Conservation (phyloP, 2,797 vertebrate species). For the Tenualosa ilisha region DNA sequence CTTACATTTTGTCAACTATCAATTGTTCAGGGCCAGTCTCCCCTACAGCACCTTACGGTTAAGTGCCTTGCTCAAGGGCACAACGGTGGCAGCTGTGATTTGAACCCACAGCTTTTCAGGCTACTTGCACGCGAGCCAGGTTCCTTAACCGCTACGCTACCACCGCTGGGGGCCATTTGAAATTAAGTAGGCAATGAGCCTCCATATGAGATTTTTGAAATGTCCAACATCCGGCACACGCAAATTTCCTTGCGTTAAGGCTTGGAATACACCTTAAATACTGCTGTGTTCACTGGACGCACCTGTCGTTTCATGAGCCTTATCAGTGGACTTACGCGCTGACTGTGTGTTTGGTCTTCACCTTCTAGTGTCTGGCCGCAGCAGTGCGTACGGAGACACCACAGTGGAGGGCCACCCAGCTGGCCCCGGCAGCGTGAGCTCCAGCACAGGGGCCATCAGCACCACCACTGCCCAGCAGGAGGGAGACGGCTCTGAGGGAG, state of each 20-base stretch:
- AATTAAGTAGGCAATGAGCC: no score
- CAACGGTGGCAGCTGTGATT: no score
- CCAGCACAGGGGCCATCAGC: constrained; percentile 97
- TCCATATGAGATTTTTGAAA: no score
- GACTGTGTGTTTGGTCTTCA: constrained; percentile 30
- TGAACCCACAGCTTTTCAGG: no score
- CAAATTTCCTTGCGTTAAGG: background rate
- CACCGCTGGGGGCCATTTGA: no score
- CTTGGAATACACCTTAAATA: background rate
- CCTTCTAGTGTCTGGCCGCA: constrained; percentile 89
- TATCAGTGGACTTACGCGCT: background rate
- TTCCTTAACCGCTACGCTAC: no score
- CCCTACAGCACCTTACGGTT: no score
- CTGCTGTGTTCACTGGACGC: background rate
- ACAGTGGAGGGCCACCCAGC: constrained; percentile 90
- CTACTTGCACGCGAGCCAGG: no score
- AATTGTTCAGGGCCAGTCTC: no score
- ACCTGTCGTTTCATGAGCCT: background rate
- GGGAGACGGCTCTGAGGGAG: constrained; percentile 94
- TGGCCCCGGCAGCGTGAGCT: constrained; percentile 95
- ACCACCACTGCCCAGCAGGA: constrained; percentile 96
- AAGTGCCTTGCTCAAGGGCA: no score
- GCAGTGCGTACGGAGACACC: constrained; percentile 95
- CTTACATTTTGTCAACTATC: no score
- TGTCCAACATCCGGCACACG: no score